Base-by-base conservation (phyloP, 2,888 invertebrate genomes). In the Platycheirus rosarum region DNA sequence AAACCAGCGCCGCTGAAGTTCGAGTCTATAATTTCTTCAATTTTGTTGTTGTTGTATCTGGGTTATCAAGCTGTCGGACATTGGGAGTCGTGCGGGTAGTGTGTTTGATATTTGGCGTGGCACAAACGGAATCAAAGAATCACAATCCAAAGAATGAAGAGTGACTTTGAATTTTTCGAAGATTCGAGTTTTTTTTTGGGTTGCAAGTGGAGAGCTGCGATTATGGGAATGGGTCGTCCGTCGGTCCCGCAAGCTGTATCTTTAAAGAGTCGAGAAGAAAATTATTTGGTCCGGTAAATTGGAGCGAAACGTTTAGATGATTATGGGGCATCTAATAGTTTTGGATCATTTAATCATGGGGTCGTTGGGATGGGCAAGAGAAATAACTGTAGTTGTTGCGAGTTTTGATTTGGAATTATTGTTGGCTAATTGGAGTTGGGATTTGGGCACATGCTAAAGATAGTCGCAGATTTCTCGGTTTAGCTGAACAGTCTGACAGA, bases 241-340 rank as follows among this genome's bases (percentile, higher is more conserved):
- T n/a, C n/a, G n/a, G n/a, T 11, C 37, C 48, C 16, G 29, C 53
- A 6, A 62, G 53, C 46, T 37, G 48, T 48, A 35, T 5, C 35
- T 13, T 4, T 9, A n/a, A n/a, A n/a, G n/a, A n/a, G n/a, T n/a
- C n/a, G 29, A 35, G 23, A 29, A 18, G 44, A 7, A 82, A 82
- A 80, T 80, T 80, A 66, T 80, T 80, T 80, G 80, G 80, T 80
- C 82, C 82, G 84, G 78, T 78, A 78, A 84, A 78, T 84, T 84
- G 84, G 84, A 84, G 74, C 57, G 77, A 84, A 84, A 84, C 84
- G 84, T 84, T 84, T 84, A 84, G 84, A 60, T 84, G 84, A 84
- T 84, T 84, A 84, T 78, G 78, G 84, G 84, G 73, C 69, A 49
- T 84, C 84, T 84, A 84, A 84, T 78, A 74, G 76, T 69, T 78